These are phyloP conservation scores for Dusona sp. DNA, from an alignment of 2,888 invertebrate genomes.

Conservation along the genomic window DNA sequence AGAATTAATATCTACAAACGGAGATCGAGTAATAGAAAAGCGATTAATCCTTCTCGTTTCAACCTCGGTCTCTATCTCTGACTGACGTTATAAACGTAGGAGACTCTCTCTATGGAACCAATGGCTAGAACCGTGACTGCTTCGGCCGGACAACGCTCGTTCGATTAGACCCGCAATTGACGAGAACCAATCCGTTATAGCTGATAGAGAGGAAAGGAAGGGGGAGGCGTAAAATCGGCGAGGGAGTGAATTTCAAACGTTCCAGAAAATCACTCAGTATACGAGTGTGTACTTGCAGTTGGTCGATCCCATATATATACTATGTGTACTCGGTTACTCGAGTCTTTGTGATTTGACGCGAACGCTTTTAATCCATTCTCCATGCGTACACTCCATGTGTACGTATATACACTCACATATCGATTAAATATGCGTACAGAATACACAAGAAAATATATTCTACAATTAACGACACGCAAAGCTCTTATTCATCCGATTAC, in stretches of 20 bases:
- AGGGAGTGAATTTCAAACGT: conserved; percentile 52
- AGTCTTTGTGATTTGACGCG: conserved; percentile 56
- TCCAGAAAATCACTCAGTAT: conserved; percentile 31
- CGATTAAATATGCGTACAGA: background rate
- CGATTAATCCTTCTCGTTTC: conserved; percentile 48
- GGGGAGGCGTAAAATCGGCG: conserved; percentile 14
- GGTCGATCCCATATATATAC: conserved; percentile 11
- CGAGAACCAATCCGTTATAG: conserved; percentile 64
- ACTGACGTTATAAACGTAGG: conserved; percentile 8
- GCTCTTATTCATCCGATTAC: background rate
- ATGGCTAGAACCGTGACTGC: conserved; percentile 19
- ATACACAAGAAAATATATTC: background rate
- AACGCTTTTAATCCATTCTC: conserved; percentile 22
- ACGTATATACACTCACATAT: conserved; percentile 2
- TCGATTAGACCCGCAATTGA: conserved; percentile 69
- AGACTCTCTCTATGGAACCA: conserved; percentile 17
- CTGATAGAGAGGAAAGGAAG: background rate
- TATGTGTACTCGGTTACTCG: conserved; percentile 51
- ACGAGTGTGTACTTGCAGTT: conserved; percentile 10
- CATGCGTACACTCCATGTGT: background rate
- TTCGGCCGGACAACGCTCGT: conserved; percentile 55
- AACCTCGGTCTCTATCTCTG: conserved; percentile 7
- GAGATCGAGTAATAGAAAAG: conserved; percentile 25
- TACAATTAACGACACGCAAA: background rate
- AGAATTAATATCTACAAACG: conserved; percentile 34